A percentile compares a stretch with the other conserved stretches of the same genome.
Conservation (phyloP, 2,113 vertebrate species). For the Thymallus thymallus region DNA sequence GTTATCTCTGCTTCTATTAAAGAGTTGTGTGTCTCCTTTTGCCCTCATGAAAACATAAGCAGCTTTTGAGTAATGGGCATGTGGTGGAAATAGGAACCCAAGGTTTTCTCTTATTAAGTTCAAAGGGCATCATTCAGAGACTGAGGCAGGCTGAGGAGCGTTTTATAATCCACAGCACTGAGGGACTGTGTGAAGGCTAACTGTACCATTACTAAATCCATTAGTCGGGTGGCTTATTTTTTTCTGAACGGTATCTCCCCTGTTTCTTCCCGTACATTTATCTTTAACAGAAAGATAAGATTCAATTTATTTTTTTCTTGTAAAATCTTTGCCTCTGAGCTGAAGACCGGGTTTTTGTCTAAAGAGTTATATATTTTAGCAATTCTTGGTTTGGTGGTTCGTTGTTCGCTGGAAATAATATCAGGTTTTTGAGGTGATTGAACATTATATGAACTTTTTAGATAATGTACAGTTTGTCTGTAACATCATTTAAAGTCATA, state of each 20-base stretch:
- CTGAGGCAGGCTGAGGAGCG: slow-evolving; percentile 14
- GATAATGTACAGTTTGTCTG: neutral
- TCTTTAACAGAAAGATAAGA: slow-evolving; percentile 46
- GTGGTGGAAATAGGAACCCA: slow-evolving; percentile 25
- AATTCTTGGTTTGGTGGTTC: neutral
- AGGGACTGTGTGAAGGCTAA: slow-evolving; percentile 31
- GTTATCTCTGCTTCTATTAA: slow-evolving; percentile 18
- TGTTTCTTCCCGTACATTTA: slow-evolving; percentile 33
- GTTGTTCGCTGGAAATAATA: neutral
- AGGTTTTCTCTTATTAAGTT: slow-evolving; percentile 36
- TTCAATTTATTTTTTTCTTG: slow-evolving; percentile 34
- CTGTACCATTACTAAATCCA: slow-evolving; percentile 56
- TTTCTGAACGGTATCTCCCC: slow-evolving; percentile 12
- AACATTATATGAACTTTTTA: neutral
- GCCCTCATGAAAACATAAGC: slow-evolving; percentile 14
- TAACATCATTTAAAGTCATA: neutral
- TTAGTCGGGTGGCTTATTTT: slow-evolving; percentile 36
- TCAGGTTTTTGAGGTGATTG: neutral
- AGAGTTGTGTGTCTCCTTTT: neutral
- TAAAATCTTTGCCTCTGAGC: slow-evolving; percentile 33
- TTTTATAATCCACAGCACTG: slow-evolving; percentile 38
- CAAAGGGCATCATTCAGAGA: slow-evolving; percentile 46
- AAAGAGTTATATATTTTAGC: too few species aligned
- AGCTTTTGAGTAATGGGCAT: slow-evolving; percentile 38
- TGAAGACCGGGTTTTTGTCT: slow-evolving; percentile 23